phyloP scores from a whole-genome alignment of 2,113 vertebrate species.

The Abramis brama region DNA sequence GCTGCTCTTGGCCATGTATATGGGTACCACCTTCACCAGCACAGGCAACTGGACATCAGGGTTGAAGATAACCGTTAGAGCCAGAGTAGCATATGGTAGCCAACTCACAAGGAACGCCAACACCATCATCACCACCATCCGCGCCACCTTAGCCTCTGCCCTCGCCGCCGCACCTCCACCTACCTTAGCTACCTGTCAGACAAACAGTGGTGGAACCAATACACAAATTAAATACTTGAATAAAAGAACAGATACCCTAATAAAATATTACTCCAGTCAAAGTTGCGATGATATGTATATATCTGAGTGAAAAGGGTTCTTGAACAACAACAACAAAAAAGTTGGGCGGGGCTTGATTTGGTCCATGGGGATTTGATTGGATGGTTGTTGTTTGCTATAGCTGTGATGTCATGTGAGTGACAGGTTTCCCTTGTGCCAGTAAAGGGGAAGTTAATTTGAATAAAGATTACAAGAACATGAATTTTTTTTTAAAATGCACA shows the following conservation, averaged over 20 bases:
- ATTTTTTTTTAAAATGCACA: too few species aligned
- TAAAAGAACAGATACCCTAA: background rate
- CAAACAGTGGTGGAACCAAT: background rate
- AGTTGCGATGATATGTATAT: too few species aligned
- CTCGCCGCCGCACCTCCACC: conserved; percentile 68
- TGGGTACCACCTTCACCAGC: conserved; percentile 65
- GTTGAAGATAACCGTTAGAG: conserved; percentile 62
- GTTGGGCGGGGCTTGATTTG: too few species aligned
- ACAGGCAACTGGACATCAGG: conserved; percentile 65
- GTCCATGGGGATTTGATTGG: too few species aligned
- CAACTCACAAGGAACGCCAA: conserved; percentile 72
- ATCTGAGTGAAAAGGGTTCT: too few species aligned
- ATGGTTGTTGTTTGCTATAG: too few species aligned
- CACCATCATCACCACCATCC: conserved; percentile 71
- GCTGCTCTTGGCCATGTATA: conserved; percentile 75
- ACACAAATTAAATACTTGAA: background rate
- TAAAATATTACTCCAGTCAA: background rate
- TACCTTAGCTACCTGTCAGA: conserved; percentile 66
- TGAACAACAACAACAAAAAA: too few species aligned
- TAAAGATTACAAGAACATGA: too few species aligned
- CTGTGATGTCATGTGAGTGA: too few species aligned
- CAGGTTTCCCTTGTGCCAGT: too few species aligned
- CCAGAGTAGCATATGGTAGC: conserved; percentile 71
- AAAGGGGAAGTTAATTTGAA: too few species aligned
- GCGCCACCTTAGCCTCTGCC: conserved; percentile 62